Conservation (phyloP, 2,888 invertebrate genomes). For the Drosophila robusta region DNA sequence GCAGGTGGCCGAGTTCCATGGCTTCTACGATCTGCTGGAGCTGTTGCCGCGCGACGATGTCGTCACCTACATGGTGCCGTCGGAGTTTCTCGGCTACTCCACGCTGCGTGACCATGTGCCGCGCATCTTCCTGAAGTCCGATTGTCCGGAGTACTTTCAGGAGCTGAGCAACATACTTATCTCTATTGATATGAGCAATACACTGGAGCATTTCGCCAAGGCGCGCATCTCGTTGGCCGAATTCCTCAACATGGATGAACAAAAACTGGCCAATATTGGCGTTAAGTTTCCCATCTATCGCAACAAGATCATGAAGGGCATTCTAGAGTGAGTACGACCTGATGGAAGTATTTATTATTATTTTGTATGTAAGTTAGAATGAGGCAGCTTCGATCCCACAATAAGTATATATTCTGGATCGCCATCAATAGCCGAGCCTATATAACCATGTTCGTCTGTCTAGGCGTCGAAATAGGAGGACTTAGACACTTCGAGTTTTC, state of each 20-base stretch:
- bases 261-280: slow-evolving; percentile 75
- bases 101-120: slow-evolving; percentile 83
- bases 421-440: too few relatives aligned
- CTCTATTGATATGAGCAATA: slow-evolving; percentile 70
- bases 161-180: slow-evolving; percentile 80
- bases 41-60: slow-evolving; percentile 73
- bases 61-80: slow-evolving; percentile 74
- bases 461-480: too few relatives aligned
- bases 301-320: slow-evolving; percentile 80
- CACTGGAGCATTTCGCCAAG: slow-evolving; percentile 79
- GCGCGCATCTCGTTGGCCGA: slow-evolving; percentile 75
- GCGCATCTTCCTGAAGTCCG: slow-evolving; percentile 82
- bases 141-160: slow-evolving; percentile 84
- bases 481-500: too few relatives aligned
- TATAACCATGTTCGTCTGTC: too few relatives aligned
- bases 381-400: too few relatives aligned
- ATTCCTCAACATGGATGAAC: slow-evolving; percentile 82
- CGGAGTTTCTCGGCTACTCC: slow-evolving; percentile 78
- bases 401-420: too few relatives aligned
- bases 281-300: slow-evolving; percentile 80
- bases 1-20: slow-evolving; percentile 82
- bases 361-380: too few relatives aligned
- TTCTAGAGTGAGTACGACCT: slow-evolving; percentile 78
- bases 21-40: slow-evolving; percentile 82
- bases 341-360: too few relatives aligned